Percentiles rank a stretch among this genome's conserved stretches.
These are phyloP conservation scores for Helicoverpa armigera DNA, from an alignment of 1,140 invertebrate species.

Conservation along the genomic window DNA sequence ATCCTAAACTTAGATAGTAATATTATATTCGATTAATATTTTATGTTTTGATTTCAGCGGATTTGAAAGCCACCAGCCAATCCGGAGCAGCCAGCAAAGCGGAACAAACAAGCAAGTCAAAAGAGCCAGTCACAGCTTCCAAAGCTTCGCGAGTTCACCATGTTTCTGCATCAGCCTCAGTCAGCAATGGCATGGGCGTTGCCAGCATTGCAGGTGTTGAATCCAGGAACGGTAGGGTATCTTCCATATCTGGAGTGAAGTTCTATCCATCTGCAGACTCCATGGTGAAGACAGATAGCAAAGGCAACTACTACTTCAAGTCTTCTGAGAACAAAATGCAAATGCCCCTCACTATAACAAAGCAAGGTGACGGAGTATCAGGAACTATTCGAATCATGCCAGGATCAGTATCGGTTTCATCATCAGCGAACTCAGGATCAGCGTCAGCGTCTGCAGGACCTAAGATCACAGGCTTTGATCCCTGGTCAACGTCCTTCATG, in stretches of 20 bases:
- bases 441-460: conserved; percentile 26
- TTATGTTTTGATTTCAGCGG: conserved; percentile 21
- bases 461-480: conserved; percentile 11
- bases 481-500: conserved; percentile 34
- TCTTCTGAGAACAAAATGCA: conserved; percentile 36
- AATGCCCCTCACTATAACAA: conserved; percentile 54
- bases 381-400: conserved; percentile 61
- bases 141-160: neutral
- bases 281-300: conserved; percentile 29
- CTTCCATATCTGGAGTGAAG: conserved; percentile 62
- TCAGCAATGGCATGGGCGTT: conserved; percentile 59
- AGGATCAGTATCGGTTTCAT: conserved; percentile 58
- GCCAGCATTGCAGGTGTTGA: conserved; percentile 62
- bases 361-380: conserved; percentile 53
- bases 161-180: neutral
- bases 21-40: neutral
- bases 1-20: neutral
- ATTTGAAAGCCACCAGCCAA: neutral
- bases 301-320: conserved; percentile 38
- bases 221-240: conserved; percentile 64
- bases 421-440: conserved; percentile 51
- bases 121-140: neutral
- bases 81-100: neutral
- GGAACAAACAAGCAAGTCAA: conserved; percentile 15
- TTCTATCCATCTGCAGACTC: conserved; percentile 56